Evolutionary conservation across 2,888 invertebrate genomes (phyloP).

Genomic region (Cyaniris semiargus): DNA sequence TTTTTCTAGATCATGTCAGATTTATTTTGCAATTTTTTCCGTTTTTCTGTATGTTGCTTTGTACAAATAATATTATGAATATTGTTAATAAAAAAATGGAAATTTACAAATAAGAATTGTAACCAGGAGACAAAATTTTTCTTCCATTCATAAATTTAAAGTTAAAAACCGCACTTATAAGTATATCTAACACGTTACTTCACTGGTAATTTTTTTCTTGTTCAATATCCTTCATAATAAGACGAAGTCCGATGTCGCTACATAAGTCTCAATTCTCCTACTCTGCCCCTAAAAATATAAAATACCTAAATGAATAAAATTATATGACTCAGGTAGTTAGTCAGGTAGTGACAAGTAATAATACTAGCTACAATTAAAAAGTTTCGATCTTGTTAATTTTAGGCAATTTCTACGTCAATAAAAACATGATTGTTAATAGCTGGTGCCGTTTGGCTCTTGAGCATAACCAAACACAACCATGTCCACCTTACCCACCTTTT

Average conservation of each 20-base stretch:
- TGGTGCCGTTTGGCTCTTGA: background rate
- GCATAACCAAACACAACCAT: background rate
- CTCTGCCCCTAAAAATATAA: background rate
- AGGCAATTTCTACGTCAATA: background rate
- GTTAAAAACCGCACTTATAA: background rate
- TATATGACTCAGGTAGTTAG: no score
- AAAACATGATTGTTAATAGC: background rate
- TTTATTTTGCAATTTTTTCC: no score
- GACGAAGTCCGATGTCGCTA: background rate
- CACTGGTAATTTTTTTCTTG: background rate
- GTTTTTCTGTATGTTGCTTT: no score
- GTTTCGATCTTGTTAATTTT: no score
- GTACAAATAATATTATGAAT: no score
- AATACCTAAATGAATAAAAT: background rate
- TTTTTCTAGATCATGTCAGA: background rate
- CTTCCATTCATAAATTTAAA: background rate
- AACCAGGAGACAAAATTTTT: background rate
- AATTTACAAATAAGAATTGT: no score
- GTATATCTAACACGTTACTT: background rate
- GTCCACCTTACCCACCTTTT: conserved; percentile 29
- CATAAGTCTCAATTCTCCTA: background rate
- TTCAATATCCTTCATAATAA: background rate
- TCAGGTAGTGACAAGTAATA: background rate
- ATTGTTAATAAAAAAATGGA: no score
- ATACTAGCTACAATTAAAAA: no score